Evolutionary conservation across 2,113 vertebrate species (phyloP), one percentile per base, ranked within the genome.

Genomic region (Hiodon alosoides): DNA sequence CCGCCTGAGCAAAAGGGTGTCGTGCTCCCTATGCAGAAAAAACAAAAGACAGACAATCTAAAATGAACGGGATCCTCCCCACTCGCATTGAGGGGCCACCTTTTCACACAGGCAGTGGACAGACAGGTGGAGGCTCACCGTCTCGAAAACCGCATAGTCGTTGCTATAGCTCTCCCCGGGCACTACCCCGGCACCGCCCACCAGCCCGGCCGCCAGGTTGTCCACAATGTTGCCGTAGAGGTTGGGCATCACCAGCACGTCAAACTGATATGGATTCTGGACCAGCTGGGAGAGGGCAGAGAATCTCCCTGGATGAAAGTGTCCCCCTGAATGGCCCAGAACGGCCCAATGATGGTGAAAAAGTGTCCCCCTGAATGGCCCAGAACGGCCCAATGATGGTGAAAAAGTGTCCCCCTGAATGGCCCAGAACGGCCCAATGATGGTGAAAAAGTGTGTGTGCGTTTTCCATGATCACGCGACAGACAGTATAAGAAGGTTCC

Each of bases 221-320:
- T 99, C 97, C 2, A 99, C 95, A 78, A 99, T 98, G 89, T 98
- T 98, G 0, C 97, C 96, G 0, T 99, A 99, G 10, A 99, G 89
- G 83, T 98, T 99, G 3, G 97, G 97, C 96, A 98, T 99, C 74
- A 99, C 96, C 80, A 99, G 85, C 14, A 99, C 96, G 0, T 99
- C 97, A 5, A 98, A 98, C 91, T 99, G 96, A 88, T 99, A 95
- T 0, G 97, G 96, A 70, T 98, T 96, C 87, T 98, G 96, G 62
- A 99, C 97, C 83, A 98, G 88, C 97, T 98, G 82, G 7, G 48
- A 2, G 2, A 46, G 13, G 74, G 51, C 55, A 50, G 47, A 72
- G 61, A 31, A 31, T 31, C 31, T 31, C 31, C 31, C 31, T 31
- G 31, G 31, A 31, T 31, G 31, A 31, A 31, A 31, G 31, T 31